These are phyloP conservation scores for Stenichneumon culpator DNA, from an alignment of 2,888 invertebrate genomes.

Conservation along the genomic window DNA sequence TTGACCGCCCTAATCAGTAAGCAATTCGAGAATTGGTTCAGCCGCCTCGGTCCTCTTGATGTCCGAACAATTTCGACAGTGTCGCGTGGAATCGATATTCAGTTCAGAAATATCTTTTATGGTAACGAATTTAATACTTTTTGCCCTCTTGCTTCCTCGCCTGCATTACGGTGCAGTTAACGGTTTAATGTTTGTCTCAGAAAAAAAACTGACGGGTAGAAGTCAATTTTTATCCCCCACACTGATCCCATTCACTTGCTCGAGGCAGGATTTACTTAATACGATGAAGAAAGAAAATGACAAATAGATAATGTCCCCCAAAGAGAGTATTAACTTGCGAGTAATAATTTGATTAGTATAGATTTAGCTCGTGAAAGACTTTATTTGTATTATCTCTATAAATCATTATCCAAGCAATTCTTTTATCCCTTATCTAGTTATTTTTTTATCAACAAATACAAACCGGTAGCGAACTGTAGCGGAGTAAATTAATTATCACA, in stretches of 20 bases:
- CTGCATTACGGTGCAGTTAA: neutral
- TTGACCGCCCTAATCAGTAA: conserved; percentile 30
- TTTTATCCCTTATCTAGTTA: neutral
- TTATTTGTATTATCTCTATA: neutral
- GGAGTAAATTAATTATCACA: neutral
- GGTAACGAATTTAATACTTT: neutral
- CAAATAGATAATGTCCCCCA: neutral
- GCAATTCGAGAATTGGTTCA: conserved; percentile 15
- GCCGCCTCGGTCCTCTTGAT: conserved; percentile 1
- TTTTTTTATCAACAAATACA: conserved; percentile 1
- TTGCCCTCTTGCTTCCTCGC: neutral
- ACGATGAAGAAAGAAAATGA: neutral
- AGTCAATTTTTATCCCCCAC: neutral
- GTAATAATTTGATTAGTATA: neutral
- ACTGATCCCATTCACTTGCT: neutral
- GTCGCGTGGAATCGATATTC: neutral
- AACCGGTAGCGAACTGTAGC: neutral
- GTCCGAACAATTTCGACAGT: neutral
- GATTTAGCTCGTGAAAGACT: neutral
- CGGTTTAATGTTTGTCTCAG: neutral
- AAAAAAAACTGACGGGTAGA: neutral
- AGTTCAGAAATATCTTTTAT: neutral
- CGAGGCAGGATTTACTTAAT: neutral
- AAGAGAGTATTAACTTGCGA: neutral
- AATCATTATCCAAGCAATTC: neutral